Base-by-base conservation (phyloP, 1,140 invertebrate species). In the Neodiprion lecontei region DNA sequence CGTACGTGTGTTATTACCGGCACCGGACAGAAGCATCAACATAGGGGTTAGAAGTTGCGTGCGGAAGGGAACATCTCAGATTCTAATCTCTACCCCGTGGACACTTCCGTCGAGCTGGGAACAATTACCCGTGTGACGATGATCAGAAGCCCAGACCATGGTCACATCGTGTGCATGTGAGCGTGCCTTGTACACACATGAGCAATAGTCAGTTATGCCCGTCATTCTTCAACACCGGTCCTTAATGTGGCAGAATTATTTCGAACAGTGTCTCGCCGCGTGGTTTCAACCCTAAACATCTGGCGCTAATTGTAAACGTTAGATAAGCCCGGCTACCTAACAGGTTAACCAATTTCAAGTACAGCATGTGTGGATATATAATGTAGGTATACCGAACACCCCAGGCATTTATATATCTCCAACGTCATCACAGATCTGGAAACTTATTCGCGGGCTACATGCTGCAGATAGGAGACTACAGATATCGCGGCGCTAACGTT, bases 51-150 rank as follows among this genome's bases (percentile, higher is more conserved):
- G 76, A 74, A 80, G 82, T 85, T 77, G 83, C 83, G 83, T 85
- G 83, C 80, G 80, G 76, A 77, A 77, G 77, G 79, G 81, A 85
- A 79, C 81, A 84, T 85, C 83, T 87, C 85, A 85, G 85, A 87
- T 87, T 84, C 81, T 80, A 85, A 87, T 87, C 85, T 83, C 53
- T 61, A 14, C 53, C 53, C 3, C n/a, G 53, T 12, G 53, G 81
- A 85, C 84, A 85, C 82, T 85, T 85, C 83, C 81, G 79, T 80
- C 80, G 78, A 75, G 74, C 80, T 78, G 73, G 78, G 76, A 81
- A 81, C 83, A 84, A 84, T 84, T 84, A 84, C 81, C 78, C 74
- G n/a, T 61, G 53, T 61, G 53, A 9, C 53, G 53, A 61, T 17
- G 53, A 17, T 61, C 28, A 40, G 53, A 61, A 61, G 53, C n/a